These are phyloP conservation scores for Eupristina koningsbergeri DNA, from an alignment of 1,140 invertebrate genomes.

Conservation along the genomic window DNA sequence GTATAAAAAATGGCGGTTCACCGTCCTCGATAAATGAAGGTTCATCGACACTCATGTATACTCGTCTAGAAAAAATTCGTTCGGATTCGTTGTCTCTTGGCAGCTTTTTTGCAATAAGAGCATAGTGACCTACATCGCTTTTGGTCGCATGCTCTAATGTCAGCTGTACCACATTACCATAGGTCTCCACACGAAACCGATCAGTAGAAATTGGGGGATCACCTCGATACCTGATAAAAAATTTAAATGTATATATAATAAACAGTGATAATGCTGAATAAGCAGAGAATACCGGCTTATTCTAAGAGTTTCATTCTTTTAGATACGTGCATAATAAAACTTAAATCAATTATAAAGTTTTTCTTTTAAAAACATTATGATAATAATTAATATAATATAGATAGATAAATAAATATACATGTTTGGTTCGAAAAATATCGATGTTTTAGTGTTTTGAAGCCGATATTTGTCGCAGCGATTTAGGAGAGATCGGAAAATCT, in stretches of 20 bases:
- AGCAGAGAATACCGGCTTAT: no score
- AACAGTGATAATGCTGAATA: no score
- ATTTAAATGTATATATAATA: neutral
- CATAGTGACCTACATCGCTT: constrained; percentile 75
- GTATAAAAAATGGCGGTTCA: constrained; percentile 83
- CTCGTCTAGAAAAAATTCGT: constrained; percentile 60
- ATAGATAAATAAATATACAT: no score
- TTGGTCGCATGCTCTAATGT: constrained; percentile 73
- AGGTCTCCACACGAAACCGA: constrained; percentile 67
- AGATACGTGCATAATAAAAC: no score
- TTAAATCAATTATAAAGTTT: no score
- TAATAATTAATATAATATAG: no score
- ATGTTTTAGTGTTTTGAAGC: no score
- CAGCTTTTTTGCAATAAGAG: constrained; percentile 74
- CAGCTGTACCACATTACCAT: constrained; percentile 73
- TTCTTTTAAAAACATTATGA: no score
- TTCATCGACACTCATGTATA: constrained; percentile 66
- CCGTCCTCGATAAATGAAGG: constrained; percentile 67
- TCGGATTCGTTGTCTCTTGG: constrained; percentile 65
- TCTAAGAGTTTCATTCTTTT: no score
- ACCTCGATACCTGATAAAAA: constrained; percentile 62
- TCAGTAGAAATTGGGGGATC: constrained; percentile 67
- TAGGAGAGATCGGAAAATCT: no score
- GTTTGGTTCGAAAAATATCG: no score
- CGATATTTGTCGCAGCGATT: no score